Evolutionary conservation across 2,888 invertebrate species (phyloP), one percentile per base, ranked within the genome.

Genomic region (Leptopilina drosophilae): DNA sequence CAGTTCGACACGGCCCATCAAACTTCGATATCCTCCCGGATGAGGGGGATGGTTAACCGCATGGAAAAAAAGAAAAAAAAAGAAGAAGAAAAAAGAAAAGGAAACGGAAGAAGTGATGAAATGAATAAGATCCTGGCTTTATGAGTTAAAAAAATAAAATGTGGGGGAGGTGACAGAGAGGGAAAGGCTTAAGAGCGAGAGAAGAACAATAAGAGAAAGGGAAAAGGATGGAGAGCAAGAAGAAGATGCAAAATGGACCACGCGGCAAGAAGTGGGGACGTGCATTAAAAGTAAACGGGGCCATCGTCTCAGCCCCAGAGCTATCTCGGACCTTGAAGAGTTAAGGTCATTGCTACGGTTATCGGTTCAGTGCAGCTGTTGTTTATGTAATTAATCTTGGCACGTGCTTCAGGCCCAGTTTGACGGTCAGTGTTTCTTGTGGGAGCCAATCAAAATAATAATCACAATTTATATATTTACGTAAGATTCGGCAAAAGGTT

Each of bases 211-310:
- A 80, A 81, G 83, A 82, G 82, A 83, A 83, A 83, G 82, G 80
- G 83, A 83, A 83, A 83, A 80, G 78, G 78, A 80, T 81, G 77
- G 78, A 79, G 82, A 82, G 84, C 83, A 82, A 84, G 86, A 88
- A 87, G 82, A 89, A 86, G 89, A 91, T 87, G 89, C 85, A 90
- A 91, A 91, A 91, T 91, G 91, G 91, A 91, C 91, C 91, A 84
- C 83, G 86, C 84, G 77, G 82, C 85, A 82, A 83, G 86, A 89
- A 89, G 91, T 91, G 91, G 91, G 91, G 91, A 91, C 89, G 89
- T 89, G 87, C 91, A 91, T 91, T 91, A 91, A 91, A 91, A 91
- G 91, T 89, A 90, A 91, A 91, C 89, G 91, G 90, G 91, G 91
- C 89, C 91, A 91, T 89, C 89, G 88, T 90, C 89, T 88, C 86